Conservation (phyloP, 2,888 invertebrate genomes). For the Xestobium rufovillosum region DNA sequence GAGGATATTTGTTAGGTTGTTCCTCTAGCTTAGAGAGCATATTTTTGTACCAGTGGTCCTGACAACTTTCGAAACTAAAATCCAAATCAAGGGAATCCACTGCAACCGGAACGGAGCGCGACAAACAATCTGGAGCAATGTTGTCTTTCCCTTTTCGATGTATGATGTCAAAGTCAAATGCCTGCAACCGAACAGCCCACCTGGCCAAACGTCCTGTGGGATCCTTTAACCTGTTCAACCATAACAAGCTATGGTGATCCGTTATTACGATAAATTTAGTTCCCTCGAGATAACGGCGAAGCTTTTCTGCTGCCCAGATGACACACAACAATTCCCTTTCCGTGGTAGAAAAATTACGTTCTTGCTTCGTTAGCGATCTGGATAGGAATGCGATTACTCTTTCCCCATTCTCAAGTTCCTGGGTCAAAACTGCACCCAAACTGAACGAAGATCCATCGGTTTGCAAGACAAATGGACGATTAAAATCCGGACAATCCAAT, state of each 20-base stretch:
- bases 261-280: conserved; percentile 7
- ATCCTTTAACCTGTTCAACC: conserved; percentile 11
- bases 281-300: conserved; percentile 9
- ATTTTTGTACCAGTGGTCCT: conserved; percentile 3
- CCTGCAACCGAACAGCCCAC: too few relatives aligned
- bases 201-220: too few relatives aligned
- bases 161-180: too few relatives aligned
- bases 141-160: too few relatives aligned
- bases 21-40: not conserved
- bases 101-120: too few relatives aligned
- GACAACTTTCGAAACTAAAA: not conserved
- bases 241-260: conserved; percentile 11
- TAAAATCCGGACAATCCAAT: conserved; percentile 11
- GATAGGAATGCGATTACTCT: too few relatives aligned
- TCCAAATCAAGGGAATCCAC: conserved; percentile 4
- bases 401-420: too few relatives aligned
- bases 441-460: conserved; percentile 11
- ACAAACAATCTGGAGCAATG: too few relatives aligned
- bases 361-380: too few relatives aligned
- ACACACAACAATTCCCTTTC: conserved; percentile 8
- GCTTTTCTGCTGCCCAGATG: conserved; percentile 7
- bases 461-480: conserved; percentile 11
- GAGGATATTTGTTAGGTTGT: conserved; percentile 5
- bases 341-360: too few relatives aligned
- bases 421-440: conserved; percentile 11